A percentile compares a stretch with the other conserved stretches of the same genome.
These are phyloP conservation scores for Rousettus madagascariensis DNA, from an alignment of 2,797 vertebrate genomes.

Conservation along the genomic window DNA sequence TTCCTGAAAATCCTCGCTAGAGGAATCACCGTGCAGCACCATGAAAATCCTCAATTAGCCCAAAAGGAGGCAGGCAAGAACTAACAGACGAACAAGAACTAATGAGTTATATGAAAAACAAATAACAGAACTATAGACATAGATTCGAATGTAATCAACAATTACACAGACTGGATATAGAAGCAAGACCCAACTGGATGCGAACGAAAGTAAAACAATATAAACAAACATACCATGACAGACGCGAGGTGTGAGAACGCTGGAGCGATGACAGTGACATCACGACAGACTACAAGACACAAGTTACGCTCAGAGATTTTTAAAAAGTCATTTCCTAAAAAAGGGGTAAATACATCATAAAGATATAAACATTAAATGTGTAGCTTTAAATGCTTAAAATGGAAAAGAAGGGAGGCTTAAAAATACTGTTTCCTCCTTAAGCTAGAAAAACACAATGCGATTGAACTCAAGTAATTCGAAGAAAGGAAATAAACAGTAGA, in stretches of 20 bases:
- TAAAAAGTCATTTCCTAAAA: background rate
- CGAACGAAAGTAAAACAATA: background rate
- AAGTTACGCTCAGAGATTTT: background rate
- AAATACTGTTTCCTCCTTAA: background rate
- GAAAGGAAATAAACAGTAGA: background rate
- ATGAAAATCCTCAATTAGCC: background rate
- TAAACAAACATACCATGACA: too few relatives aligned
- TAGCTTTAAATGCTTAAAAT: background rate
- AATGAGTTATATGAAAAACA: background rate
- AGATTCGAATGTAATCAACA: background rate
- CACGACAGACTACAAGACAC: background rate
- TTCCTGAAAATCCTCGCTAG: background rate
- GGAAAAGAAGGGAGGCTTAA: background rate
- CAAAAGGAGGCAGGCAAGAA: slow-evolving; percentile 26
- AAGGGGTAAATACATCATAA: background rate
- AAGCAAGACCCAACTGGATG: background rate
- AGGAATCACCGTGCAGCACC: background rate
- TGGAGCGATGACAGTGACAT: background rate
- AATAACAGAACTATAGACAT: background rate
- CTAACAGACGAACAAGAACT: background rate
- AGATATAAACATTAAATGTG: background rate
- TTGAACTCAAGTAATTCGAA: background rate
- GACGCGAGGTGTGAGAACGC: background rate
- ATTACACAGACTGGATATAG: background rate
- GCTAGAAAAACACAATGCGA: background rate